Conservation (phyloP, 1,140 invertebrate genomes). For the Zeugodacus cucurbitae region DNA sequence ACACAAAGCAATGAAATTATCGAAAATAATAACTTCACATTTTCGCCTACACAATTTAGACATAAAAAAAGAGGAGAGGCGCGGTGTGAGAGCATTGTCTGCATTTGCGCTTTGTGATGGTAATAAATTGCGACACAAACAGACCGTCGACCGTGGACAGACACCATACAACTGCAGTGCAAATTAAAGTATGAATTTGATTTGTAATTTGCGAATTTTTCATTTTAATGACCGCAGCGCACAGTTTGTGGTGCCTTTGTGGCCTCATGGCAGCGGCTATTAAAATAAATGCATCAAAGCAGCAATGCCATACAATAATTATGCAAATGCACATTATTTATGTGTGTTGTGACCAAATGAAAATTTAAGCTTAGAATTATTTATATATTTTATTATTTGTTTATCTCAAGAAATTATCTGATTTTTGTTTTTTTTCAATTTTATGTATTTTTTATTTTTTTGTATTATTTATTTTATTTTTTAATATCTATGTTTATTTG, state of each 20-base stretch:
- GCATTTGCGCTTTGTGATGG: slow-evolving; percentile 17
- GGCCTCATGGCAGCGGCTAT: neutral
- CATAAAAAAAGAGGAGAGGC: neutral
- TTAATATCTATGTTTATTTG: neutral
- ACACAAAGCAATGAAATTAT: slow-evolving; percentile 33
- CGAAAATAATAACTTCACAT: slow-evolving; percentile 14
- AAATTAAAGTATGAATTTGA: slow-evolving; percentile 31
- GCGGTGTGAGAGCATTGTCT: neutral
- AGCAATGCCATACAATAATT: neutral
- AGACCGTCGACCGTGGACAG: neutral
- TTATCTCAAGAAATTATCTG: neutral
- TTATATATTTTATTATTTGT: too few relatives aligned
- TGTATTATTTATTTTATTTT: neutral
- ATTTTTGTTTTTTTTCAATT: too few relatives aligned
- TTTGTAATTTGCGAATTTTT: slow-evolving; percentile 34
- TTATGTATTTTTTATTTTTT: too few relatives aligned
- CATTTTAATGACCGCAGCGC: neutral
- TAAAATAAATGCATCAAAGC: neutral
- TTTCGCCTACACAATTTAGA: slow-evolving; percentile 29
- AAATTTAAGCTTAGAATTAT: too few relatives aligned
- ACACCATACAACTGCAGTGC: slow-evolving; percentile 2
- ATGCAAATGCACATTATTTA: neutral
- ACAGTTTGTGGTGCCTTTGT: neutral
- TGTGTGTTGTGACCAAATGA: too few relatives aligned
- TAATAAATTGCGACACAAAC: slow-evolving; percentile 39